Evolutionary conservation across 2,113 vertebrate species (phyloP).

Genomic region (Ailurus styani): DNA sequence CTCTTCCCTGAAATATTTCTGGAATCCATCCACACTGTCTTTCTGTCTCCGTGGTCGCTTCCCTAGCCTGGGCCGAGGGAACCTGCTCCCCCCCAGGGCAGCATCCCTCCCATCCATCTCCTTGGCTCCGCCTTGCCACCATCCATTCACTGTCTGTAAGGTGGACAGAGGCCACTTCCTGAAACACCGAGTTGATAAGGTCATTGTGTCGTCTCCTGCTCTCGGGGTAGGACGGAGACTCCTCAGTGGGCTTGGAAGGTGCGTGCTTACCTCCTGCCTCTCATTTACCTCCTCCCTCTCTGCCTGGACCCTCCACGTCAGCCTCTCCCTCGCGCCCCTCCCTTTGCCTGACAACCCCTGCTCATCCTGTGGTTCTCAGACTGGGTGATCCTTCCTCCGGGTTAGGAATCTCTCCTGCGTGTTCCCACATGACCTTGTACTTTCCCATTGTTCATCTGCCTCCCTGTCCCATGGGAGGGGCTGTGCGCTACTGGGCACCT

Average conservation of each 20-base stretch:
- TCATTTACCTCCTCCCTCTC: accelerated
- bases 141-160: not conserved
- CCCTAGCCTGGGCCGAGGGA: no score
- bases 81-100: no score
- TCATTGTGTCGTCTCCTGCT: no score
- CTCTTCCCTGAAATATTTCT: not conserved
- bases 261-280: not conserved
- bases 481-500: not conserved
- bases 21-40: not conserved
- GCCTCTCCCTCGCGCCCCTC: not conserved
- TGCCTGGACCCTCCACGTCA: not conserved
- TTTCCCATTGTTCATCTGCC: not conserved
- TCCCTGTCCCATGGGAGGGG: not conserved
- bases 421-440: not conserved
- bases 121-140: not conserved
- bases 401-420: not conserved
- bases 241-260: not conserved
- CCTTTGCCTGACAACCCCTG: not conserved
- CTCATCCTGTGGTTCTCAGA: not conserved
- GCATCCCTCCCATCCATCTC: not conserved
- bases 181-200: not conserved
- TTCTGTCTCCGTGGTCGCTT: not conserved
- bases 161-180: not conserved
- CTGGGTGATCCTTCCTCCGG: not conserved
- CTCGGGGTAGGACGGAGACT: not conserved